Percentiles rank a stretch among this genome's conserved stretches.
Conservation (phyloP, 1,140 invertebrate species). For the Lepidotrigona ventralis region DNA sequence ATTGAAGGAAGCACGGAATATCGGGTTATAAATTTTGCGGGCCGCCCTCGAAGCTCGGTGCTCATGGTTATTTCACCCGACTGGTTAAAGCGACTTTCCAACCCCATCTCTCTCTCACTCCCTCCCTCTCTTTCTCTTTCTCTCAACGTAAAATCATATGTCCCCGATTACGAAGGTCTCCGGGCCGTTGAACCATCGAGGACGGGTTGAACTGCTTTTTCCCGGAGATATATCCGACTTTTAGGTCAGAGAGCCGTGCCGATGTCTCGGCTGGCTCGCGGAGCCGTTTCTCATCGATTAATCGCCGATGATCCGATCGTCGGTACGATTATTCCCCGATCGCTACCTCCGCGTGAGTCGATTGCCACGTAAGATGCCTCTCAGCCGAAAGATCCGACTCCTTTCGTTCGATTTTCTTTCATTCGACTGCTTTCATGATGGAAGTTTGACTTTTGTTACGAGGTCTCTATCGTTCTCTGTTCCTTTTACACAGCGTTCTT, state of each 20-base stretch:
- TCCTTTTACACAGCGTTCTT: too few relatives aligned
- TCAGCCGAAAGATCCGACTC: background rate
- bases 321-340: slow-evolving; percentile 6
- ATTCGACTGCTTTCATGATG: background rate
- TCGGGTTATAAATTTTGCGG: slow-evolving; percentile 13
- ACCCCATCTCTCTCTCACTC: slow-evolving; percentile 25
- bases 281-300: slow-evolving; percentile 25
- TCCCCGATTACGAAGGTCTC: slow-evolving; percentile 73
- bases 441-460: background rate
- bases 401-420: background rate
- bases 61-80: slow-evolving; percentile 25
- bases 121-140: background rate
- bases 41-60: background rate
- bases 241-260: slow-evolving; percentile 33
- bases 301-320: slow-evolving; percentile 17
- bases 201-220: slow-evolving; percentile 65
- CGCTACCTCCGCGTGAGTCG: background rate
- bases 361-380: too few relatives aligned
- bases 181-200: slow-evolving; percentile 70
- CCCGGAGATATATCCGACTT: slow-evolving; percentile 41
- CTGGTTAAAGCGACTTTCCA: slow-evolving; percentile 36
- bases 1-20: background rate
- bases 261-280: background rate
- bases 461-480: too few relatives aligned
- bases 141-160: slow-evolving; percentile 46